Conservation (phyloP, 2,113 vertebrate species). For the Craseonycteris thonglongyai region DNA sequence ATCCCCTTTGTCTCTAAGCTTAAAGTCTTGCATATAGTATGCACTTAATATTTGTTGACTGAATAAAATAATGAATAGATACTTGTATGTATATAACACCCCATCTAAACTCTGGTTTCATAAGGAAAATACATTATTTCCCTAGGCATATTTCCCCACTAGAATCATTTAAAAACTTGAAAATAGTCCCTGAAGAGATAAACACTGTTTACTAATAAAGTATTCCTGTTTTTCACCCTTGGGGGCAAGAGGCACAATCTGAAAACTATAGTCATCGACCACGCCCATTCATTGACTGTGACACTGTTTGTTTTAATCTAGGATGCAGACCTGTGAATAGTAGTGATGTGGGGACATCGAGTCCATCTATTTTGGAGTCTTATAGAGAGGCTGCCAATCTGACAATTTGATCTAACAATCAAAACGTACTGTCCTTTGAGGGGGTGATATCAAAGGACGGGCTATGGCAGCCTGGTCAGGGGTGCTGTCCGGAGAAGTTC, state of each 20-base stretch:
- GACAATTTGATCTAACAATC: background rate
- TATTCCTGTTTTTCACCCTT: background rate
- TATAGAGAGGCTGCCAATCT: background rate
- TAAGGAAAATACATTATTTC: background rate
- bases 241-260: background rate
- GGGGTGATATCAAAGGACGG: background rate
- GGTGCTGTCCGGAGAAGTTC: background rate
- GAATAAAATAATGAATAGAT: background rate
- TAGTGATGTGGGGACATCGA: background rate
- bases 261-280: background rate
- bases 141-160: background rate
- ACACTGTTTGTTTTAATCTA: background rate
- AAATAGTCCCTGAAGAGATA: background rate
- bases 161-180: background rate
- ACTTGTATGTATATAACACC: background rate
- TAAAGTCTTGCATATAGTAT: background rate
- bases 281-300: background rate
- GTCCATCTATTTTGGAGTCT: background rate
- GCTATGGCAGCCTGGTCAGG: background rate
- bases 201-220: background rate
- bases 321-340: background rate
- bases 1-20: background rate
- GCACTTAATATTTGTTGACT: background rate
- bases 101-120: background rate
- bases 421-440: background rate